Percentiles rank a stretch among this genome's conserved stretches.
These are phyloP conservation scores for Rhyacichthys aspro DNA, from an alignment of 2,797 vertebrate species.

Conservation along the genomic window DNA sequence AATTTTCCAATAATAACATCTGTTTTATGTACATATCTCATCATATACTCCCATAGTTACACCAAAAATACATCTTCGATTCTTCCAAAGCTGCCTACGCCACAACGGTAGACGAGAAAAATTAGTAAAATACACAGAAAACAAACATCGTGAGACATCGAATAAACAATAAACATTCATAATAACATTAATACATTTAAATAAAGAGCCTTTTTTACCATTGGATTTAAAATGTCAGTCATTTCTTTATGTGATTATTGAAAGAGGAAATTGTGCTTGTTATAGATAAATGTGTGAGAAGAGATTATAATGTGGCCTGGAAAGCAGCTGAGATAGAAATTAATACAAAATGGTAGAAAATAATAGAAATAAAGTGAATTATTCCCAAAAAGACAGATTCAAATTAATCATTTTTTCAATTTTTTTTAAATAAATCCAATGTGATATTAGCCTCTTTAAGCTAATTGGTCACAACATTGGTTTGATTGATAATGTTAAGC, in stretches of 20 bases:
- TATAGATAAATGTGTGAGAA: not conserved
- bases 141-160: slow-evolving; percentile 27
- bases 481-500: no score
- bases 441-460: no score
- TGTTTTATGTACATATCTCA: slow-evolving; percentile 67
- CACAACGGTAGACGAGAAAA: slow-evolving; percentile 49
- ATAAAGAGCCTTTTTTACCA: slow-evolving; percentile 36
- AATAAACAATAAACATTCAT: slow-evolving; percentile 51
- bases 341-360: no score
- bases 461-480: no score
- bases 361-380: no score
- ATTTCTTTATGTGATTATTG: not conserved
- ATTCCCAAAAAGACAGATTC: no score
- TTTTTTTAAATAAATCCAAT: no score
- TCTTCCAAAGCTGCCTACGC: slow-evolving; percentile 45
- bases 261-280: not conserved
- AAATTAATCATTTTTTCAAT: no score
- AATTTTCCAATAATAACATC: slow-evolving; percentile 62
- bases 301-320: no score
- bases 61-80: slow-evolving; percentile 28
- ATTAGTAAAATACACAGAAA: slow-evolving; percentile 35
- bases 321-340: no score
- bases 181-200: slow-evolving; percentile 54
- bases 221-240: slow-evolving; percentile 6
- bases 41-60: slow-evolving; percentile 28